Evolutionary conservation across 53 echinoderm and acorn worm species (phyloP).

Genomic region (Echinarachnius parma): DNA sequence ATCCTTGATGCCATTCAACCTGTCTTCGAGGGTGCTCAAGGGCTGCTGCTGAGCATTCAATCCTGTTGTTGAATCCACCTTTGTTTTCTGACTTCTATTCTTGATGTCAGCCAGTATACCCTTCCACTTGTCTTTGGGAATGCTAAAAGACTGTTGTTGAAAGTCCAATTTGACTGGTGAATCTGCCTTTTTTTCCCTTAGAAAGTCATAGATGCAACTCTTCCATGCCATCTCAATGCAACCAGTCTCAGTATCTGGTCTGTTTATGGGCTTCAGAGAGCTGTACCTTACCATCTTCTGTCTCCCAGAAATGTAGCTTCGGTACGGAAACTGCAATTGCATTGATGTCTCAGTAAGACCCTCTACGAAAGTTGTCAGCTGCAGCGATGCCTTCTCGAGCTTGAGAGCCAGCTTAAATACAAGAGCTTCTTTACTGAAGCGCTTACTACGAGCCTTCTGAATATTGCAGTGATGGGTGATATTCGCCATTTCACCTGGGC

Average conservation of each 20-base stretch:
- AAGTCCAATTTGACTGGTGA: conserved; percentile 29
- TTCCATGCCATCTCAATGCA: conserved; percentile 61
- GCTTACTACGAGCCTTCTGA: conserved; percentile 55
- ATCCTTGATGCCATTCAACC: too few relatives aligned
- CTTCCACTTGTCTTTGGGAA: conserved; percentile 39
- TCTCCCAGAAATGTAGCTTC: conserved; percentile 28
- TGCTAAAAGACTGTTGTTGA: neutral
- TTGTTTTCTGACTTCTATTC: conserved; percentile 48
- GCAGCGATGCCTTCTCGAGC: conserved; percentile 65
- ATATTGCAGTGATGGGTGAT: conserved; percentile 73
- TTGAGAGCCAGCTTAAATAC: conserved; percentile 68
- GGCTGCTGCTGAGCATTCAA: too few relatives aligned
- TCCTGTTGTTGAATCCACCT: too few relatives aligned
- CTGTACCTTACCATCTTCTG: conserved; percentile 11
- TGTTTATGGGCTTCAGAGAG: conserved; percentile 55
- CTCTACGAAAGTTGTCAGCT: conserved; percentile 52
- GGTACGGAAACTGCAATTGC: conserved; percentile 56
- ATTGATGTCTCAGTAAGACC: conserved; percentile 47
- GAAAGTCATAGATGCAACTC: conserved; percentile 53
- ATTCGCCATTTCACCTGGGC: conserved; percentile 56
- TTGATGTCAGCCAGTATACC: conserved; percentile 42
- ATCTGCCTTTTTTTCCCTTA: neutral
- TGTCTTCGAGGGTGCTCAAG: too few relatives aligned
- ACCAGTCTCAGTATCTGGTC: conserved; percentile 23
- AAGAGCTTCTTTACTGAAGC: conserved; percentile 54